Evolutionary conservation across 2,113 vertebrate genomes (phyloP).

Genomic region (Onychostoma macrolepis): DNA sequence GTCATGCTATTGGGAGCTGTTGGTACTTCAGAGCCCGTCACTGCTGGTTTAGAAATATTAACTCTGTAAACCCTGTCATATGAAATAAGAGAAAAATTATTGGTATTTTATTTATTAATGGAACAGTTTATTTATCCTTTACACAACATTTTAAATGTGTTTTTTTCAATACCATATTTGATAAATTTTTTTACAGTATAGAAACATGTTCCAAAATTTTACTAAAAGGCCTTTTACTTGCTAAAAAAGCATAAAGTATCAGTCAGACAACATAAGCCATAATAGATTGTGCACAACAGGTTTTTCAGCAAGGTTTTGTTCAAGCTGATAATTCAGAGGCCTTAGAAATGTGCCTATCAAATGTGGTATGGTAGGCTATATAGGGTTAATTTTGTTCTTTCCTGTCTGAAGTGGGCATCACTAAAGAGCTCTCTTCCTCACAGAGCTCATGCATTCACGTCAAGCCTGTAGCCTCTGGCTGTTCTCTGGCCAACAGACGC

Average conservation of each 20-base stretch:
- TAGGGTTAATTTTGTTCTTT: neutral
- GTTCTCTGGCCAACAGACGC: conserved; percentile 24
- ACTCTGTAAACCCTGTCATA: neutral
- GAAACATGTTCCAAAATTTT: too few relatives aligned
- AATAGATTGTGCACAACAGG: too few relatives aligned
- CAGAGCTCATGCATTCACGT: conserved; percentile 3
- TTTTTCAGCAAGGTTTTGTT: neutral
- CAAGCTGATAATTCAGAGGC: neutral
- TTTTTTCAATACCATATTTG: too few relatives aligned
- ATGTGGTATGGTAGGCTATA: neutral
- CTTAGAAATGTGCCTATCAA: neutral
- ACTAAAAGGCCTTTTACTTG: too few relatives aligned
- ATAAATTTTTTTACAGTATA: too few relatives aligned
- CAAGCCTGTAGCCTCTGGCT: conserved; percentile 5
- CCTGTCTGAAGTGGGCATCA: neutral
- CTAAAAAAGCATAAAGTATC: too few relatives aligned
- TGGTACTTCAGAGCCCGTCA: neutral
- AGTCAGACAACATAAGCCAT: too few relatives aligned
- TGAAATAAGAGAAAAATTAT: too few relatives aligned
- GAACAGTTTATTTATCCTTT: too few relatives aligned
- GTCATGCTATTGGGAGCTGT: neutral
- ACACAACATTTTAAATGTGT: too few relatives aligned
- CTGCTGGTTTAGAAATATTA: neutral
- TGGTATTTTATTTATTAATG: too few relatives aligned
- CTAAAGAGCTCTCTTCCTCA: neutral